A percentile compares a stretch with the other conserved stretches of the same genome.
Evolutionary conservation across 2,888 invertebrate genomes (phyloP).

Genomic region (Mycalesis mineus): DNA sequence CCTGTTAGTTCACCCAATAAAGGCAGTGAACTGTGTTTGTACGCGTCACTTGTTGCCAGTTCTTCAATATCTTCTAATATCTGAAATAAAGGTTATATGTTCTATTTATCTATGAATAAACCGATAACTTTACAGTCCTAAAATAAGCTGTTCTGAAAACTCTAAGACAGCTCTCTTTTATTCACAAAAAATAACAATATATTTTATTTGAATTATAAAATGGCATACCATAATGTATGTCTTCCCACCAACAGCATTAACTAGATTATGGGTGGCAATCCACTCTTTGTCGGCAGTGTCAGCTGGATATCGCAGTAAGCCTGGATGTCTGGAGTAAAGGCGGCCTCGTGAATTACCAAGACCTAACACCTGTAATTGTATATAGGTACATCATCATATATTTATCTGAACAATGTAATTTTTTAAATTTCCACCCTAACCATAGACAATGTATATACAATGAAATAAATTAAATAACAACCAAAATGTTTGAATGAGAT

Average conservation of each 20-base stretch:
- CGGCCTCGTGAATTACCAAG: slow-evolving; percentile 86
- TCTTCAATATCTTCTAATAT: slow-evolving; percentile 87
- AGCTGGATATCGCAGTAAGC: slow-evolving; percentile 85
- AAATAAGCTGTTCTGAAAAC: too few relatives aligned
- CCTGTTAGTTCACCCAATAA: slow-evolving; percentile 84
- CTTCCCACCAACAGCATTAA: slow-evolving; percentile 87
- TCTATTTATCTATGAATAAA: too few relatives aligned
- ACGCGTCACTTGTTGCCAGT: slow-evolving; percentile 84
- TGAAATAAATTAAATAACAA: too few relatives aligned
- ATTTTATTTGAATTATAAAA: not conserved
- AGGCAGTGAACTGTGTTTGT: slow-evolving; percentile 80
- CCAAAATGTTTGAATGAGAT: too few relatives aligned
- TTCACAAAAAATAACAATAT: not conserved
- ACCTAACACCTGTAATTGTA: slow-evolving; percentile 78
- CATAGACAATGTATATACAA: too few relatives aligned
- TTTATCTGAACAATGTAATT: too few relatives aligned
- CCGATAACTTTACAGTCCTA: too few relatives aligned
- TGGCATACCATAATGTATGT: slow-evolving; percentile 83
- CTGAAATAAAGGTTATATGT: slow-evolving; percentile 48
- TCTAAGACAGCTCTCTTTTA: too few relatives aligned
- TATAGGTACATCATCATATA: not conserved
- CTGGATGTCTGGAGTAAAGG: slow-evolving; percentile 86
- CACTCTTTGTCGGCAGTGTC: slow-evolving; percentile 90
- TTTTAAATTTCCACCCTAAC: too few relatives aligned
- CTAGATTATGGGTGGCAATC: slow-evolving; percentile 85